Base-by-base conservation (phyloP, 2,113 vertebrate genomes). In the Eonycteris spelaea region DNA sequence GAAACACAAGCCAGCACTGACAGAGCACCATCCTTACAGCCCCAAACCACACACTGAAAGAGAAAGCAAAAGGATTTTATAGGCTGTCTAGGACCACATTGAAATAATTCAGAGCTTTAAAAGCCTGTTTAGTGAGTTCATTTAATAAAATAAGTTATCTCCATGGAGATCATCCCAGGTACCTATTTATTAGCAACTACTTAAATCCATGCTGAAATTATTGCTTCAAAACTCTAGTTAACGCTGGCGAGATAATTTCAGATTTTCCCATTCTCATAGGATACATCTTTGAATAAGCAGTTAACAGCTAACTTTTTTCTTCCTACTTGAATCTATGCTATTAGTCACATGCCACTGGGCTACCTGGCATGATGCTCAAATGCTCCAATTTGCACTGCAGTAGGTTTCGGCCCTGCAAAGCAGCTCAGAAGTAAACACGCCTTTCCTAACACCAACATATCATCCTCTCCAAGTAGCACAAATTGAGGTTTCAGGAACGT, bases 121-220 rank as follows among this genome's bases (percentile, higher is more conserved):
- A 28, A 93, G 57, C 57, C 68, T 68, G 24, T 73, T 96, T 90
- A 96, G 68, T 35, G 57, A 43, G 68, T 55, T 71, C 86, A 86
- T 59, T 95, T 94, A 95, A 86, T 89, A 91, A 96, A 97, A 94
- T 77, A 95, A 96, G 93, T 87, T 87, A 68, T 95, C 48, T 82
- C 77, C 88, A 78, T 1, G 21, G 95, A 97, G 88, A 92, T 35
- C 35, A 61, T 89, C 77, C 91, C 85, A 91, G 40, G 75, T 86
- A 86, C 59, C 88, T 92, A 77, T 73, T 96, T 97, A 94, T 85
- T 88, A 59, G 38, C 90, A 89, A 88, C 93, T 67, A 86, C 82
- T 95, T 89, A 95, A 95, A 83, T 53, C 82, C 53, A 70, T 19
- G n/a, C 73, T 61, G 78, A 96, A 92, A 4, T 94, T 77, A 91